Conservation (phyloP, 2,888 invertebrate species). For the Chloroclysta siterata region DNA sequence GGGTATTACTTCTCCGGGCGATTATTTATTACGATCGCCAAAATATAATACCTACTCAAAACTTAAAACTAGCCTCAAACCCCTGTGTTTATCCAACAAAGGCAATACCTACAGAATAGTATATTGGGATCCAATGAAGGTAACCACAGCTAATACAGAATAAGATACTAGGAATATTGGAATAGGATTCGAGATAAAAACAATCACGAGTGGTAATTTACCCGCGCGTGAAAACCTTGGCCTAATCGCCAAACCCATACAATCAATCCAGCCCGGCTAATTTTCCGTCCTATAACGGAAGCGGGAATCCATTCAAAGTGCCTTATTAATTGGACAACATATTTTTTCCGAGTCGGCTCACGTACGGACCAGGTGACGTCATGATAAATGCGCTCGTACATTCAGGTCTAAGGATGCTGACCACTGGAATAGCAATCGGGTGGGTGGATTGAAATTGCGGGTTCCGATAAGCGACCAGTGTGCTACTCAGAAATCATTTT, state of each 20-base stretch:
- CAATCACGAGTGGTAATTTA: slow-evolving; percentile 14
- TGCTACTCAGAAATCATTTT: slow-evolving; percentile 18
- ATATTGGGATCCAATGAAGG: no score
- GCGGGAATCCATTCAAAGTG: slow-evolving; percentile 71
- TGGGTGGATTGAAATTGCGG: slow-evolving; percentile 21
- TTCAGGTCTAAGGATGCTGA: slow-evolving; percentile 34
- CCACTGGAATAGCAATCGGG: slow-evolving; percentile 25
- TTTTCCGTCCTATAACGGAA: slow-evolving; percentile 72
- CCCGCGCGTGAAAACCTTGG: slow-evolving; percentile 15
- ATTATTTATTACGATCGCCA: no score
- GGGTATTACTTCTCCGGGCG: no score
- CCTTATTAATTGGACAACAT: slow-evolving; percentile 75
- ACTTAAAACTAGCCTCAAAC: no score
- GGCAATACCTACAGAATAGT: no score
- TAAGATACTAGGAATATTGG: neutral
- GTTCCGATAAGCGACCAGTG: slow-evolving; percentile 15
- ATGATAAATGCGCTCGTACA: slow-evolving; percentile 65
- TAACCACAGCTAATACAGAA: no score
- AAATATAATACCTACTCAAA: no score
- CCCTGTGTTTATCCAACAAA: no score
- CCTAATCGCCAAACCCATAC: slow-evolving; percentile 62
- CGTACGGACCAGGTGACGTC: slow-evolving; percentile 71
- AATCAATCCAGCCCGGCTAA: slow-evolving; percentile 67
- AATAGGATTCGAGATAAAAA: neutral
- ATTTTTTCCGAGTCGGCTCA: slow-evolving; percentile 67